Base-by-base conservation (phyloP, 2,797 vertebrate genomes). In the Pelobates cultripes region DNA sequence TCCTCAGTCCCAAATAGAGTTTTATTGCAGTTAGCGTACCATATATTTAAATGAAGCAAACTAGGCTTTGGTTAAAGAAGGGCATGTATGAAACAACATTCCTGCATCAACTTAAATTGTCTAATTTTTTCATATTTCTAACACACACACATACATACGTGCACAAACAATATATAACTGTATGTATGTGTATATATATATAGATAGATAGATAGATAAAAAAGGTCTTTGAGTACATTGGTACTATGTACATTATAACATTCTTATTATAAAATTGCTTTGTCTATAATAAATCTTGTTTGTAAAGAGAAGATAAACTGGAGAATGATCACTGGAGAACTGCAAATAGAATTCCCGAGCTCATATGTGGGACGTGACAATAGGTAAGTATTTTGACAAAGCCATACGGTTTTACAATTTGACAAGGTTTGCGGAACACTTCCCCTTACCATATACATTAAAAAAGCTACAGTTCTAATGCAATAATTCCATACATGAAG, bases 241-340 rank as follows among this genome's bases (percentile, higher is more conserved):
- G 15, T 71, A 9, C 68, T 73, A 67, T 43, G 57, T 55, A 76
- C 64, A 47, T 41, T 77, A 71, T 55, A 77, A 73, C 75, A 76
- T 14, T 45, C 55, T 51, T 2, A 5, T 6, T 51, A 51, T 51
- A 6, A 81, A 70, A 75, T 17, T 51, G n/a, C 43, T 61, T 51
- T 75, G 51, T 61, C 43, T 9, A 42, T n/a, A 43, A 77, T 66
- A 41, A 76, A 55, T 71, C 60, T 72, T 12, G 53, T 77, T 67
- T 53, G 17, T 57, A 77, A 66, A 60, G 44, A 43, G 57, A 71
- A 28, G 74, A 66, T 51, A 15, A 47, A 71, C 28, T 66, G 73
- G 4, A 72, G 68, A 13, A 66, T 77, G 68, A 10, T 28, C 28
- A 28, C 28, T 28, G 28, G 7, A 51, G 43, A 57, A 44, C 60